Evolutionary conservation across 2,113 vertebrate genomes (phyloP).

Genomic region (Oreochromis spilurus): DNA sequence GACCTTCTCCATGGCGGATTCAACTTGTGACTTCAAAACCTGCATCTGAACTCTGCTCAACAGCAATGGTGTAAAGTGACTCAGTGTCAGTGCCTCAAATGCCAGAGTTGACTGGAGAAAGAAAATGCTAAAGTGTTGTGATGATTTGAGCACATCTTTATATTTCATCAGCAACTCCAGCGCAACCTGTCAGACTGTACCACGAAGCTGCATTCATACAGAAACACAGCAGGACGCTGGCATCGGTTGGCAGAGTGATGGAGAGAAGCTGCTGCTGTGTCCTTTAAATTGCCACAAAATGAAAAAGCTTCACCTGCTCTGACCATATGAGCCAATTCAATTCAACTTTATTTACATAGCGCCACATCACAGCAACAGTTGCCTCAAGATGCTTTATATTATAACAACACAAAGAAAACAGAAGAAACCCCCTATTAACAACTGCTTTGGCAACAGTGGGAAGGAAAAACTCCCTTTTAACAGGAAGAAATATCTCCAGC

Average conservation of each 20-base stretch:
- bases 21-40: neutral
- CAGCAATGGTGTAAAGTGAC: neutral
- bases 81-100: neutral
- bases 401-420: neutral
- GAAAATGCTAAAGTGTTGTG: neutral
- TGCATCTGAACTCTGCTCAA: neutral
- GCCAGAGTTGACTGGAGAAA: neutral
- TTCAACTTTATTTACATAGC: neutral
- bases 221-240: neutral
- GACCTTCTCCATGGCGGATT: neutral
- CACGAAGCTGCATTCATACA: neutral
- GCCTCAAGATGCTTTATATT: neutral
- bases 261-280: neutral
- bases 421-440: neutral
- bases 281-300: neutral
- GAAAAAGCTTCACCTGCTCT: neutral
- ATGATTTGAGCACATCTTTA: neutral
- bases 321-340: rapidly evolving
- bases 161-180: neutral
- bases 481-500: neutral
- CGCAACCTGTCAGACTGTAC: neutral
- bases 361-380: neutral
- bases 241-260: neutral
- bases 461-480: neutral
- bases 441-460: neutral